A percentile compares a stretch with the other conserved stretches of the same genome.
phyloP scores from a whole-genome alignment of 2,113 vertebrate species.

The Miniopterus natalensis region DNA sequence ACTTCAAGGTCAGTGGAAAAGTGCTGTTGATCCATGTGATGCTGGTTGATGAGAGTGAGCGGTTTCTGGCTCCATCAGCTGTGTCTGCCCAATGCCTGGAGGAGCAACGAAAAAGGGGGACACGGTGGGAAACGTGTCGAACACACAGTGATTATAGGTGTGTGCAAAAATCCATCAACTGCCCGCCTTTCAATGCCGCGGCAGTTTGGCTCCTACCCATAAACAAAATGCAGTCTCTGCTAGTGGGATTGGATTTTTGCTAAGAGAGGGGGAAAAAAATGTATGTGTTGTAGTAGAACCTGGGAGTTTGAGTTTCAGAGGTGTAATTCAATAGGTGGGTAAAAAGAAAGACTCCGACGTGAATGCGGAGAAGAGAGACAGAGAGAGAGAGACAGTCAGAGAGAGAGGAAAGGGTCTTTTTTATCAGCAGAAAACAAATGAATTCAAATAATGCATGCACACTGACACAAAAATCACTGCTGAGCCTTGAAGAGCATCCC shows the following conservation, averaged over 20 bases:
- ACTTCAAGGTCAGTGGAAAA: slow-evolving; percentile 57
- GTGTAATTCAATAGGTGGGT: background rate
- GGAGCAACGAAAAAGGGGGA: slow-evolving; percentile 47
- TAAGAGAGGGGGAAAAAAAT: background rate
- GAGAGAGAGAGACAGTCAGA: background rate
- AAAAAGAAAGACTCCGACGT: background rate
- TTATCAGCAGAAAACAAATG: background rate
- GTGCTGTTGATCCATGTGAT: background rate
- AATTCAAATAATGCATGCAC: background rate
- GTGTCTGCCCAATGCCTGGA: slow-evolving; percentile 27
- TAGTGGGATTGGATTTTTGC: background rate
- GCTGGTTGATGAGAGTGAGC: background rate
- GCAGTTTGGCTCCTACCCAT: background rate
- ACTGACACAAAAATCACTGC: fast-evolving
- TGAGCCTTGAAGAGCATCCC: background rate
- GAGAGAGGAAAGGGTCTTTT: background rate
- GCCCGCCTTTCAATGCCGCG: background rate
- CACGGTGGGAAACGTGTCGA: background rate
- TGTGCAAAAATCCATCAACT: background rate
- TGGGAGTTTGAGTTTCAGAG: background rate
- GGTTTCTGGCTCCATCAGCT: slow-evolving; percentile 39
- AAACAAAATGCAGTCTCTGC: background rate
- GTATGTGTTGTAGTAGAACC: background rate
- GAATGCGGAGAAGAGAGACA: background rate
- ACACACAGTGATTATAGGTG: background rate